Base-by-base conservation (phyloP, 2,113 vertebrate genomes). In the Genyomyrus donnyi region DNA sequence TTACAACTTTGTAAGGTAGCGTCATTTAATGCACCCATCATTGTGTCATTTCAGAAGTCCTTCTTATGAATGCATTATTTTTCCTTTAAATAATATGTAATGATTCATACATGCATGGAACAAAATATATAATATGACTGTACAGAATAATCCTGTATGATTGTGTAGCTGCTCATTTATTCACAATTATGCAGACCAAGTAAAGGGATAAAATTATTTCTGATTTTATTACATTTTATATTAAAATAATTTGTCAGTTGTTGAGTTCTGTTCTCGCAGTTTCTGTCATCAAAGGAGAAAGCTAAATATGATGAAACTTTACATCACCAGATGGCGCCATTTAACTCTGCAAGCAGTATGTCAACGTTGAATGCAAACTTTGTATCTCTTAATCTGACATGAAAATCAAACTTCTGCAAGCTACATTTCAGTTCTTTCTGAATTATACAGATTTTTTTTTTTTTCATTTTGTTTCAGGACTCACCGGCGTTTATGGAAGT, bases 261-360 rank as follows among this genome's bases (percentile, higher is more conserved):
- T 46, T 42, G 3, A 42, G 21, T 45, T 83, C 15, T 89, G 39
- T 48, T 48, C 39, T 50, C 8, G 19, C 45, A 31, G 50, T 27
- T 39, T 50, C 35, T 31, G 24, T 27, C 27, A 58, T 50, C 77
- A 9, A 80, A 35, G 45, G 31, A 3, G 13, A 52, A 24, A 1
- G 46, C 15, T 31, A 56, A 84, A 21, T 17, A 24, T 58, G 35
- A 42, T 49, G 21, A 50, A 19, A 39, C 9, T 74, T 1, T 74
- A 56, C 11, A 45, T 46, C 89, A 70, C 89, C 85, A 90, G 89
- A 58, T 90, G 89, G 89, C 85, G 85, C 66, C 48, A 80, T 87
- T 90, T 58, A 50, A 45, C 46, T 87, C 85, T 3, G 56, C 48
- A 45, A 88, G 9, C 35, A 45, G 77, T 35, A 17, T 19, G n/a